Evolutionary conservation across 2,797 vertebrate genomes (phyloP).

Genomic region (Enteromius trimaculatus): DNA sequence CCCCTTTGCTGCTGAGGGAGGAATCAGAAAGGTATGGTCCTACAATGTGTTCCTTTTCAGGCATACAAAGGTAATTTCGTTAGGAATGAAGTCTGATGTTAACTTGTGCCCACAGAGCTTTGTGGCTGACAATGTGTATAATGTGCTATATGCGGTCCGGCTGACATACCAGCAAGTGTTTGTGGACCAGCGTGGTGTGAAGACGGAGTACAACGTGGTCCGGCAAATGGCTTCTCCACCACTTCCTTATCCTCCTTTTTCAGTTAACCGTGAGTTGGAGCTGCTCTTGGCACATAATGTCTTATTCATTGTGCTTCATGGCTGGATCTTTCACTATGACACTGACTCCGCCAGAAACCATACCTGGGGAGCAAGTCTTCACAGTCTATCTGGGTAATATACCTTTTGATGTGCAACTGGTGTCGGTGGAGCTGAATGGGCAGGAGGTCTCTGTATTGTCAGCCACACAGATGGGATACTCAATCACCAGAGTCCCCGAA

Average conservation of each 20-base stretch:
- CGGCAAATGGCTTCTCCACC: constrained; percentile 62
- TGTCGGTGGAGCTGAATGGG: constrained; percentile 71
- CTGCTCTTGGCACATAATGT: neutral
- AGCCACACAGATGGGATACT: constrained; percentile 50
- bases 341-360: constrained; percentile 64
- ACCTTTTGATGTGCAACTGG: constrained; percentile 74
- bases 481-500: constrained; percentile 61
- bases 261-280: constrained; percentile 56
- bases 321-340: too few relatives aligned
- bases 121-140: constrained; percentile 49
- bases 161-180: constrained; percentile 66
- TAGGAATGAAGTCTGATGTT: too few relatives aligned
- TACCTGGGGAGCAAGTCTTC: constrained; percentile 70
- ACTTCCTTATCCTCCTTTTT: constrained; percentile 36
- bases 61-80: too few relatives aligned
- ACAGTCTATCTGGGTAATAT: constrained; percentile 74
- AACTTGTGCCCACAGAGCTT: constrained; percentile 47
- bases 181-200: constrained; percentile 31
- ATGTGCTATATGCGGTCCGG: constrained; percentile 62
- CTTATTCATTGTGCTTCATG: too few relatives aligned
- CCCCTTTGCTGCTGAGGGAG: constrained; percentile 68
- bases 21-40: constrained; percentile 67
- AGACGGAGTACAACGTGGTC: constrained; percentile 58
- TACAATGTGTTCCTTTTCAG: too few relatives aligned
- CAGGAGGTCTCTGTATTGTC: constrained; percentile 56